Evolutionary conservation across 2,888 invertebrate species (phyloP).

Genomic region (Drosophila barbarae): DNA sequence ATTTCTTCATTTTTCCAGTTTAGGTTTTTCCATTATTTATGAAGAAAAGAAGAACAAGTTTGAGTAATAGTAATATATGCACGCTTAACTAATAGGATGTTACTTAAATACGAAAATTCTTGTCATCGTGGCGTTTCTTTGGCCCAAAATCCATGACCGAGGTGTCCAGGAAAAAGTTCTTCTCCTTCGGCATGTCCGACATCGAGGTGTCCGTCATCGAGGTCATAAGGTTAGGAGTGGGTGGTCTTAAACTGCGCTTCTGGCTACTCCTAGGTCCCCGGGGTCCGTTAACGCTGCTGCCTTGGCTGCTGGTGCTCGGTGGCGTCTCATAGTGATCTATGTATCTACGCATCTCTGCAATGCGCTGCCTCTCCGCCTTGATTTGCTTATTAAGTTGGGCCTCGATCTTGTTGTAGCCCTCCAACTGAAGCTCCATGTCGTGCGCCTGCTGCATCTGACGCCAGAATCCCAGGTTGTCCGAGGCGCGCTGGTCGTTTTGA

Average conservation of each 20-base stretch:
- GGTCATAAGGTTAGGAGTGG: conserved; percentile 29
- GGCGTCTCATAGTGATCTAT: conserved; percentile 10
- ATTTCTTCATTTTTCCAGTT: background rate
- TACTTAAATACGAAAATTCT: background rate
- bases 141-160: background rate
- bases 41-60: background rate
- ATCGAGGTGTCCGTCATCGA: conserved; percentile 16
- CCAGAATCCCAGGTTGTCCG: conserved; percentile 29
- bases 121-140: background rate
- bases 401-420: conserved; percentile 52
- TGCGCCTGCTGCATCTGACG: background rate
- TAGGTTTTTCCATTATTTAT: background rate
- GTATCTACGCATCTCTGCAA: conserved; percentile 26
- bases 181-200: conserved; percentile 5
- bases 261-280: background rate
- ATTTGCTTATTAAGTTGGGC: conserved; percentile 34
- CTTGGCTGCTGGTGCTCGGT: background rate
- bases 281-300: background rate
- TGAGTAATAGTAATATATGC: background rate
- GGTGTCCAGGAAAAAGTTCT: background rate
- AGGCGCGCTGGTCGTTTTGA: conserved; percentile 39
- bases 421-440: conserved; percentile 21
- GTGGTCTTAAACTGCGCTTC: conserved; percentile 15
- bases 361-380: conserved; percentile 35
- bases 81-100: background rate